These are phyloP conservation scores for Trichopoda pennipes DNA, from an alignment of 2,888 invertebrate species.

Conservation along the genomic window DNA sequence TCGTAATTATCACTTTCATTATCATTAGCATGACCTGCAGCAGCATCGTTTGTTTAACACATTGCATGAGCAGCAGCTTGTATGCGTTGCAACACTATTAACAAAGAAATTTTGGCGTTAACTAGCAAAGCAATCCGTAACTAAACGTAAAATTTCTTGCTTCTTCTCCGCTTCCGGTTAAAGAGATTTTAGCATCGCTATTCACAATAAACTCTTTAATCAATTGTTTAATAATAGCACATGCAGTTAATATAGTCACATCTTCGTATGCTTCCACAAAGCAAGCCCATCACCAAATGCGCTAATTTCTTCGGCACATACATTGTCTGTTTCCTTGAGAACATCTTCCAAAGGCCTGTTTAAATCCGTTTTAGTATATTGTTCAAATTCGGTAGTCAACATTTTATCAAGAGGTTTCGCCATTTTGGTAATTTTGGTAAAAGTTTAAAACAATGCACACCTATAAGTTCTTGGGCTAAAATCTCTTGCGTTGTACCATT, in stretches of 20 bases:
- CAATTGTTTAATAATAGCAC: conserved; percentile 93
- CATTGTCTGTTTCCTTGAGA: conserved; percentile 81
- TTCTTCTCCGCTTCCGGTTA: conserved; percentile 82
- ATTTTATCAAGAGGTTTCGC: conserved; percentile 97
- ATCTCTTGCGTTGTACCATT: conserved; percentile 97
- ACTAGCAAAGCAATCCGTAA: conserved; percentile 87
- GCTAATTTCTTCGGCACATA: conserved; percentile 85
- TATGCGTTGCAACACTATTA: conserved; percentile 88
- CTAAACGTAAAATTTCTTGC: conserved; percentile 84
- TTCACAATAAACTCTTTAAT: conserved; percentile 88
- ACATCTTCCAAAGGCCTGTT: conserved; percentile 87
- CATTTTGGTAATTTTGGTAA: conserved; percentile 96
- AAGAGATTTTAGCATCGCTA: conserved; percentile 82
- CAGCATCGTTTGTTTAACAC: conserved; percentile 87
- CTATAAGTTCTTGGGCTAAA: conserved; percentile 92
- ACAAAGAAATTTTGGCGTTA: conserved; percentile 85
- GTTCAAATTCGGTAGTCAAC: conserved; percentile 96
- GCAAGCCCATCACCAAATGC: conserved; percentile 93
- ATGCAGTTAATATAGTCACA: conserved; percentile 93
- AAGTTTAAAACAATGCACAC: conserved; percentile 97
- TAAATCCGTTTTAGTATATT: conserved; percentile 94
- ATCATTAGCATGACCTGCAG: conserved; percentile 82
- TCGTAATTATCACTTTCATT: conserved; percentile 73
- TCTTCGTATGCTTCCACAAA: conserved; percentile 93
- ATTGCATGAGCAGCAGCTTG: conserved; percentile 89